Conservation (phyloP, 2,888 invertebrate genomes). For the Eupsilia transversa region DNA sequence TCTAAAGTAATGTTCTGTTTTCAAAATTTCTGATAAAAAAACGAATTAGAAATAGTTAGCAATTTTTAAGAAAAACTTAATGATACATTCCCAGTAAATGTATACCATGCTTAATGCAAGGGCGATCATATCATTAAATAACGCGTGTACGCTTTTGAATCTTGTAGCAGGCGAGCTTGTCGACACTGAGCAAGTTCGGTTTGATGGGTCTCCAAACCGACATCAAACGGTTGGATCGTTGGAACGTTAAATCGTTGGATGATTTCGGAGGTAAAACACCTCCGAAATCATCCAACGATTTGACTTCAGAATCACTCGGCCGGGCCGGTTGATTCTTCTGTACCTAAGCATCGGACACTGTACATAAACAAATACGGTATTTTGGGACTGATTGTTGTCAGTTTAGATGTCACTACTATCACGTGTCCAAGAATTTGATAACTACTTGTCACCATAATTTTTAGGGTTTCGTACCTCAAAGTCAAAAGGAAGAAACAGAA, state of each 20-base stretch:
- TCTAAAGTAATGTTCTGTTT: neutral
- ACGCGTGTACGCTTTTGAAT: neutral
- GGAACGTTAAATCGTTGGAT: neutral
- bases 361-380: neutral
- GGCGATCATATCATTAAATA: too few relatives aligned
- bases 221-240: neutral
- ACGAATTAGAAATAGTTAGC: neutral
- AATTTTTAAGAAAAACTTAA: neutral
- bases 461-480: too few relatives aligned
- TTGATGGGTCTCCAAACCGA: neutral
- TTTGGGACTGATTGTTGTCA: neutral
- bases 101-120: neutral
- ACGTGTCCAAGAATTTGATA: neutral
- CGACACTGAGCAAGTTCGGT: neutral
- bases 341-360: neutral
- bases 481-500: too few relatives aligned
- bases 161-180: neutral
- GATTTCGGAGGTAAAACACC: too few relatives aligned
- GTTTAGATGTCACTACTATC: too few relatives aligned
- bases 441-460: too few relatives aligned
- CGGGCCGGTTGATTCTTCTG: neutral
- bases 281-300: too few relatives aligned
- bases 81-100: neutral
- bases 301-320: too few relatives aligned
- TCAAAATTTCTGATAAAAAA: neutral